These are phyloP conservation scores for Illadopsis cleaveri DNA, from an alignment of 2,113 vertebrate species.

Conservation along the genomic window DNA sequence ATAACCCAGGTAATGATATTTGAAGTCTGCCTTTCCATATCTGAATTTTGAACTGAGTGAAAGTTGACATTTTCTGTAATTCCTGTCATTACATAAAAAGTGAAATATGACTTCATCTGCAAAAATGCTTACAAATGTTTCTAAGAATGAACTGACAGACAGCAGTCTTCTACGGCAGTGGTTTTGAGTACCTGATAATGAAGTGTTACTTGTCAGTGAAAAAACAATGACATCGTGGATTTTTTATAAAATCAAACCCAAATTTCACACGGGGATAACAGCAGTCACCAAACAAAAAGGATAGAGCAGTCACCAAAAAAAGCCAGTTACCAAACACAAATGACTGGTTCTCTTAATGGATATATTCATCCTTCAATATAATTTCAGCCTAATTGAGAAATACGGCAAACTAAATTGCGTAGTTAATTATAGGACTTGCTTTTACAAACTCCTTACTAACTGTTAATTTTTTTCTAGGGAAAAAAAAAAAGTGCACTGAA, in stretches of 20 bases:
- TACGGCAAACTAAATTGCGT: neutral
- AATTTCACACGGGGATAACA: neutral
- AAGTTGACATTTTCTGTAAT: neutral
- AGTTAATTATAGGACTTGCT: neutral
- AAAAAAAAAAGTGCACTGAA: neutral
- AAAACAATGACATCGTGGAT: neutral
- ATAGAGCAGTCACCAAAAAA: neutral
- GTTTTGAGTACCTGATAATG: neutral
- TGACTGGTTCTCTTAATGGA: neutral
- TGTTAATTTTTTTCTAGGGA: neutral
- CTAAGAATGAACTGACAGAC: neutral
- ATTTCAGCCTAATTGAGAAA: neutral
- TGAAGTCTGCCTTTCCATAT: neutral
- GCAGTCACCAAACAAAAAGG: neutral
- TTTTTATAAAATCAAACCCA: neutral
- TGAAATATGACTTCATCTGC: neutral
- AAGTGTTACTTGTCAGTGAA: neutral
- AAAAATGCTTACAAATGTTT: neutral
- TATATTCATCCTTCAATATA: neutral
- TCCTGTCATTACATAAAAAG: neutral
- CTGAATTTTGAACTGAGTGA: neutral
- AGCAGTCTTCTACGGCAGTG: neutral
- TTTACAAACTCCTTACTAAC: neutral
- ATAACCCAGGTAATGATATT: neutral
- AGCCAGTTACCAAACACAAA: neutral